Percentiles rank a stretch among this genome's conserved stretches.
phyloP scores from a whole-genome alignment of 1,140 invertebrate species.

The Archivesica marissinica region DNA sequence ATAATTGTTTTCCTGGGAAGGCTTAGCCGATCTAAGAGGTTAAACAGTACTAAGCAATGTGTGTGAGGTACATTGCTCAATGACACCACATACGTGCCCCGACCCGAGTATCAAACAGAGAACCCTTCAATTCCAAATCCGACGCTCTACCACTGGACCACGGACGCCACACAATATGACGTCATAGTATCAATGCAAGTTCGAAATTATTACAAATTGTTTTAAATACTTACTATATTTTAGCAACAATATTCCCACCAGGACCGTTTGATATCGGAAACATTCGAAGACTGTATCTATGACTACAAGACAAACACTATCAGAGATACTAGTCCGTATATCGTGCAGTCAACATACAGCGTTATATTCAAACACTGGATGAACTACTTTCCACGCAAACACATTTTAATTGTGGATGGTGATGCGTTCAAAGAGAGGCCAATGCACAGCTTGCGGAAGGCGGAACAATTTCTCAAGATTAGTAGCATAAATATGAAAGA shows the following conservation, averaged over 20 bases:
- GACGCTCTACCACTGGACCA: too few relatives aligned
- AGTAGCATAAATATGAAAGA: conserved; percentile 92
- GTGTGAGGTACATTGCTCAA: neutral
- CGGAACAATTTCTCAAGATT: conserved; percentile 93
- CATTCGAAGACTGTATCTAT: conserved; percentile 21
- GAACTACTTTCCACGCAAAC: conserved; percentile 90
- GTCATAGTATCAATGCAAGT: neutral
- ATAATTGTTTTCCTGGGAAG: too few relatives aligned
- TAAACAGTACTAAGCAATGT: too few relatives aligned
- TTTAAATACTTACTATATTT: neutral
- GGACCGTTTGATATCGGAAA: neutral
- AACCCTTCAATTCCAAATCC: too few relatives aligned
- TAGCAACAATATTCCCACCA: conserved; percentile 12
- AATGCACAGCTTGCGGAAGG: conserved; percentile 90
- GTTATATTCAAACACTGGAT: conserved; percentile 88
- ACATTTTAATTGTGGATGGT: conserved; percentile 93
- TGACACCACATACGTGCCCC: neutral
- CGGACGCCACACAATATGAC: too few relatives aligned
- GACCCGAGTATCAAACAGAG: too few relatives aligned
- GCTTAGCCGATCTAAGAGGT: too few relatives aligned
- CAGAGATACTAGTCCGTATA: neutral
- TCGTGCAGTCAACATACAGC: conserved; percentile 1
- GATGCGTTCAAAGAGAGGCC: conserved; percentile 93
- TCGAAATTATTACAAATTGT: neutral
- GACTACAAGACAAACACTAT: neutral